A percentile compares a stretch with the other conserved stretches of the same genome.
Evolutionary conservation across 2,113 vertebrate species (phyloP).

Genomic region (Paratilapia polleni): DNA sequence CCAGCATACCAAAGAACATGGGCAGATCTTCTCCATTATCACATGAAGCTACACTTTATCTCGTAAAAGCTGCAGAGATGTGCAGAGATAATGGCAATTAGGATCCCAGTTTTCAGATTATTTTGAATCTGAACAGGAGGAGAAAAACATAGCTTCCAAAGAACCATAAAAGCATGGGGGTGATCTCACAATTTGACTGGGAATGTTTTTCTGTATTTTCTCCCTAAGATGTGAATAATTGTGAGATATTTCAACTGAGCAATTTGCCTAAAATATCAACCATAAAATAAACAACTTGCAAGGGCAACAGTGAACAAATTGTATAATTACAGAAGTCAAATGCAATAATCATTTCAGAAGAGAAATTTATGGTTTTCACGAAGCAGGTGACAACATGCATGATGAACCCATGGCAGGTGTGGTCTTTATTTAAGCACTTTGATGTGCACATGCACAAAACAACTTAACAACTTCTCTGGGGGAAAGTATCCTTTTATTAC

Average conservation of each 20-base stretch:
- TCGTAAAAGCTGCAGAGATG: not conserved
- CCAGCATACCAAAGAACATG: slow-evolving; percentile 67
- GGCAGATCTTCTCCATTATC: slow-evolving; percentile 72
- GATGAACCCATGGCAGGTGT: not conserved
- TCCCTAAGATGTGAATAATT: not conserved
- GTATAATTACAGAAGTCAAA: not conserved
- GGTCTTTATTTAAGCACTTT: not conserved
- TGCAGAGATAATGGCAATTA: not conserved
- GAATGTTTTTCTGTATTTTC: no score
- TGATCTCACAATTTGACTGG: not conserved
- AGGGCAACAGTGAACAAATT: not conserved
- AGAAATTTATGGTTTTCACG: not conserved
- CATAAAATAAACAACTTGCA: not conserved
- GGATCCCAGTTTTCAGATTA: not conserved
- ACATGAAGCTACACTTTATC: slow-evolving; percentile 26
- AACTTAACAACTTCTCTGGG: not conserved
- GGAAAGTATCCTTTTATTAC: not conserved
- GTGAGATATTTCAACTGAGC: not conserved
- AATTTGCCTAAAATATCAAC: not conserved
- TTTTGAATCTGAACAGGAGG: no score
- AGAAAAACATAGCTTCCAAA: no score
- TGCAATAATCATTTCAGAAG: not conserved
- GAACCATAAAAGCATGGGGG: not conserved
- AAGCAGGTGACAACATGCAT: not conserved
- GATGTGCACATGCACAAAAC: not conserved